Percentiles rank a stretch among this genome's conserved stretches.
Conservation (phyloP, 2,797 vertebrate species). For the Diplodus sargus region DNA sequence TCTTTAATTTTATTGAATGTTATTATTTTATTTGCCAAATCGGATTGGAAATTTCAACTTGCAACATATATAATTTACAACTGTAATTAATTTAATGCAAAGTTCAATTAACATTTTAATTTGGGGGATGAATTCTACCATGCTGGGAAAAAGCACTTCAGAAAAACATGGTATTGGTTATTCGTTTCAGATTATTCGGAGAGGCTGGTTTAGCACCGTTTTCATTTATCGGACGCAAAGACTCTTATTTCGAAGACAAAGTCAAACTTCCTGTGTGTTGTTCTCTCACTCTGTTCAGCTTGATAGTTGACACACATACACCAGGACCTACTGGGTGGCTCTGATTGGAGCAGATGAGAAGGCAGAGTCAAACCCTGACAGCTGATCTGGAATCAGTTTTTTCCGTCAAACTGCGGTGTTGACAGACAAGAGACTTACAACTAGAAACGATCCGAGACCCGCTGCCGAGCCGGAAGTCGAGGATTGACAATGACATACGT, state of each 20-base stretch:
- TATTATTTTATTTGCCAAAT: too few species aligned
- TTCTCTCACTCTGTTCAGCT: not conserved
- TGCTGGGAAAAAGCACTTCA: not conserved
- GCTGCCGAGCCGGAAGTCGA: conserved; percentile 40
- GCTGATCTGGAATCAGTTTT: conserved; percentile 40
- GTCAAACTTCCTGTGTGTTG: not conserved
- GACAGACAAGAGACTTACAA: not conserved
- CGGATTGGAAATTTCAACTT: too few species aligned
- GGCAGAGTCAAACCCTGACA: not conserved
- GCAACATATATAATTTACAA: too few species aligned
- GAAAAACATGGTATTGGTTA: not conserved
- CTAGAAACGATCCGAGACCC: conserved; percentile 16
- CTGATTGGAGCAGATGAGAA: conserved; percentile 54
- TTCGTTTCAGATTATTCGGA: not conserved
- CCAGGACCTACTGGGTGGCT: conserved; percentile 11
- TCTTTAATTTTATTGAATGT: too few species aligned
- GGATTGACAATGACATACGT: conserved; percentile 30
- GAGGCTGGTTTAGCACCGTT: not conserved
- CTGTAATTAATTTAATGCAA: too few species aligned
- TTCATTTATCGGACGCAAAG: not conserved
- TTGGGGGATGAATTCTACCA: not conserved
- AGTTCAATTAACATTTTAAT: not conserved
- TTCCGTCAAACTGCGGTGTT: accelerated
- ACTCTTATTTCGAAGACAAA: conserved; percentile 17
- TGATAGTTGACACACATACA: conserved; percentile 15